Percentiles rank a stretch among this genome's conserved stretches.
These are phyloP conservation scores for Dynastes hyllus DNA, from an alignment of 2,888 invertebrate genomes.

Conservation along the genomic window DNA sequence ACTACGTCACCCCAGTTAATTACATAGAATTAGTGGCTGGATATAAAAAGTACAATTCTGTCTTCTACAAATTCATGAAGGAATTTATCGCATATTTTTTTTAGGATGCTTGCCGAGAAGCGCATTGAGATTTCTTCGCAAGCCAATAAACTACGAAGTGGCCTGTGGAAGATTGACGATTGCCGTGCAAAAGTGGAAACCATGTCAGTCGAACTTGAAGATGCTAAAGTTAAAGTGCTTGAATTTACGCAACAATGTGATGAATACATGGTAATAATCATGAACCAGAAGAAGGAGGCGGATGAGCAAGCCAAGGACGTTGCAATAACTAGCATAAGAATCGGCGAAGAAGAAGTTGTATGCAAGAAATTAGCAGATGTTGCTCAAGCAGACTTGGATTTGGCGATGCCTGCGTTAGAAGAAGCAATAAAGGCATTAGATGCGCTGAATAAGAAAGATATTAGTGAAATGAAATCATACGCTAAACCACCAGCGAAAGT, in stretches of 20 bases:
- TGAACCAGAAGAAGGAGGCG: conserved; percentile 86
- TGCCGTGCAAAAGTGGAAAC: conserved; percentile 86
- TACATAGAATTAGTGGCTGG: conserved; percentile 89
- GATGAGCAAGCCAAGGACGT: conserved; percentile 86
- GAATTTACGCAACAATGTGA: conserved; percentile 89
- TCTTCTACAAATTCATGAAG: conserved; percentile 53
- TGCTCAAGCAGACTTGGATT: conserved; percentile 87
- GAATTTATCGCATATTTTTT: conserved; percentile 50
- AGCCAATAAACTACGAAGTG: conserved; percentile 87
- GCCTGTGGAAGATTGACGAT: conserved; percentile 90
- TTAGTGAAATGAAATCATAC: conserved; percentile 93
- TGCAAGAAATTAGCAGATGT: conserved; percentile 88
- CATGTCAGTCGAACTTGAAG: conserved; percentile 88
- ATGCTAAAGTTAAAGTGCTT: conserved; percentile 83
- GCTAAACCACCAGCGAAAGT: conserved; percentile 90
- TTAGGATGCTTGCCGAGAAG: conserved; percentile 82
- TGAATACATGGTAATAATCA: conserved; percentile 87
- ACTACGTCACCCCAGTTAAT: conserved; percentile 93
- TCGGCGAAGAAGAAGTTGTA: conserved; percentile 85
- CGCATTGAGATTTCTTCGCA: conserved; percentile 80
- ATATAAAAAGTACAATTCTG: conserved; percentile 80
- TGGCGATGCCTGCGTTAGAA: conserved; percentile 90
- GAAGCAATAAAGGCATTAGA: conserved; percentile 88
- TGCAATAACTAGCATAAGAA: conserved; percentile 81
- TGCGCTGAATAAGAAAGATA: conserved; percentile 88